A percentile compares a stretch with the other conserved stretches of the same genome.
Evolutionary conservation across 2,888 invertebrate species (phyloP).

Genomic region (Scaptomyza tumidula): DNA sequence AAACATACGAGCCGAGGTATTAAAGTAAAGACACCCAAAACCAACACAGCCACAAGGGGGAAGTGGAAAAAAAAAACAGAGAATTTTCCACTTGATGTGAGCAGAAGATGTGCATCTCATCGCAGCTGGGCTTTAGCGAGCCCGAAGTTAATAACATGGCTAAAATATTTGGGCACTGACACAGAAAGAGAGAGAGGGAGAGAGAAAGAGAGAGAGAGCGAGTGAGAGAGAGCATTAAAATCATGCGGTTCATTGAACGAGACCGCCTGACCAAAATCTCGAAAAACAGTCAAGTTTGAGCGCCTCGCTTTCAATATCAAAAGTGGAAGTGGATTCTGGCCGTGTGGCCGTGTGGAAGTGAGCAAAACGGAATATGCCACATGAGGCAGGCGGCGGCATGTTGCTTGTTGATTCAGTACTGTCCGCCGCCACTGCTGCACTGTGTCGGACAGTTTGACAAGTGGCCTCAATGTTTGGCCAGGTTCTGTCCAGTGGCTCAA

Average conservation of each 20-base stretch:
- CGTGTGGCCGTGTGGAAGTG: slow-evolving; percentile 16
- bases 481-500: slow-evolving; percentile 27
- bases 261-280: slow-evolving; percentile 54
- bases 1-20: slow-evolving; percentile 39
- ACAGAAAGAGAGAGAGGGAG: not conserved
- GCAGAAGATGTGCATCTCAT: slow-evolving; percentile 65
- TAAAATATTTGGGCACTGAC: slow-evolving; percentile 37
- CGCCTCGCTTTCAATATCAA: slow-evolving; percentile 69
- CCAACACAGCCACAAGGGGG: not conserved
- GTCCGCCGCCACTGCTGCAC: slow-evolving; percentile 26
- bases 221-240: slow-evolving; percentile 61
- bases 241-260: slow-evolving; percentile 75
- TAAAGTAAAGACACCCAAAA: slow-evolving; percentile 15
- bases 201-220: not conserved
- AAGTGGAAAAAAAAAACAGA: slow-evolving; percentile 12
- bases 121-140: slow-evolving; percentile 37
- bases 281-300: slow-evolving; percentile 23
- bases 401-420: slow-evolving; percentile 52
- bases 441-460: slow-evolving; percentile 62
- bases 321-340: slow-evolving; percentile 62
- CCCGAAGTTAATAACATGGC: slow-evolving; percentile 65
- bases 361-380: slow-evolving; percentile 20
- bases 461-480: slow-evolving; percentile 67
- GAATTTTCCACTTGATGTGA: slow-evolving; percentile 54
- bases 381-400: slow-evolving; percentile 22